phyloP scores from a whole-genome alignment of 1,140 invertebrate species.

The Drosophila eugracilis region DNA sequence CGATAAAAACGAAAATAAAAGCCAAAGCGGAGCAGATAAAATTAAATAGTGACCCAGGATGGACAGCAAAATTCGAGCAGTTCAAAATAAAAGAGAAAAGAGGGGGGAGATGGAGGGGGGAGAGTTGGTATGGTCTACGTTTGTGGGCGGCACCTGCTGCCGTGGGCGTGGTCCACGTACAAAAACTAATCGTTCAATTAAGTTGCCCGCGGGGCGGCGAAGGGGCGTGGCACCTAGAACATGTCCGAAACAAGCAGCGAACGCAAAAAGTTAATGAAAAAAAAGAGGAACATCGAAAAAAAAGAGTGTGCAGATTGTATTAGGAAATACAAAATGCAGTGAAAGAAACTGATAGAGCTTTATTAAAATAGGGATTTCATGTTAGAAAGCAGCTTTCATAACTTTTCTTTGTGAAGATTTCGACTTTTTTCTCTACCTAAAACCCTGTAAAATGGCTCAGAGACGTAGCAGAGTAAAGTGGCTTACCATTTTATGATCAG shows the following conservation, averaged over 20 bases:
- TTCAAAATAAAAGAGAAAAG: background rate
- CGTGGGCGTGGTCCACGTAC: constrained; percentile 55
- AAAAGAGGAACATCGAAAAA: background rate
- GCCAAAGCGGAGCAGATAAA: constrained; percentile 69
- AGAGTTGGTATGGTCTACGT: no score
- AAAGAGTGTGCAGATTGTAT: constrained; percentile 19
- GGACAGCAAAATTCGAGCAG: constrained; percentile 27
- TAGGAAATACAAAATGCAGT: constrained; percentile 19
- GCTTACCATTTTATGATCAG: no score
- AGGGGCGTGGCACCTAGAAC: constrained; percentile 32
- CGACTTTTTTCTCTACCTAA: no score
- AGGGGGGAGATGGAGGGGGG: background rate
- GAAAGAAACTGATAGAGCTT: no score
- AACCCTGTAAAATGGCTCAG: no score
- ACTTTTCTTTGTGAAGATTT: no score
- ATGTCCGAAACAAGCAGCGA: constrained; percentile 65
- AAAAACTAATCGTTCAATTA: constrained; percentile 83
- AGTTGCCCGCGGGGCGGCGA: constrained; percentile 40
- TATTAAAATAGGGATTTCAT: no score
- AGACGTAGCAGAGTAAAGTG: no score
- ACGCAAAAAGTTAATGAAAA: constrained; percentile 75
- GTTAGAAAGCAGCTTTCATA: no score
- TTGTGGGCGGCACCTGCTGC: constrained; percentile 1
- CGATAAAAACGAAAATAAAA: constrained; percentile 74
- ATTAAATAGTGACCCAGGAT: constrained; percentile 70